phyloP scores from a whole-genome alignment of 1,140 invertebrate genomes.

The Bicyclus anynana region DNA sequence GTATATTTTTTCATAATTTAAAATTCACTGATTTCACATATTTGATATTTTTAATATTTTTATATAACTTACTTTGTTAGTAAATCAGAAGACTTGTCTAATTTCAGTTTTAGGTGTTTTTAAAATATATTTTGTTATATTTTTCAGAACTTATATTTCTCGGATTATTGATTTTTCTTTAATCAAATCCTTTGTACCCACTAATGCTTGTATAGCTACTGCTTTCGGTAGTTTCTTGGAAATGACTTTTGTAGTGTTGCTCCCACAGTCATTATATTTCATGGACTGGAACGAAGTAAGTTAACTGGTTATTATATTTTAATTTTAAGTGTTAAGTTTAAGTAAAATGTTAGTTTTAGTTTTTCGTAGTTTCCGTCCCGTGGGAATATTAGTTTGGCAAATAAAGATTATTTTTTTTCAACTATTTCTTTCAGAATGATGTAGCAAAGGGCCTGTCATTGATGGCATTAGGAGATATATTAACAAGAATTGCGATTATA shows the following conservation, averaged over 20 bases:
- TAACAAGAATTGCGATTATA: slow-evolving; percentile 40
- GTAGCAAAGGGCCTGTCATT: slow-evolving; percentile 38
- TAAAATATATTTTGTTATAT: not conserved
- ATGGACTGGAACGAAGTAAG: slow-evolving; percentile 45
- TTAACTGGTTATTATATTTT: not conserved
- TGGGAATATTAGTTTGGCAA: no score
- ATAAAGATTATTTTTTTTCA: not conserved
- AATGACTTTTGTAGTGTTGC: slow-evolving; percentile 65
- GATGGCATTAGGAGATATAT: slow-evolving; percentile 39
- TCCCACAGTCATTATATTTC: slow-evolving; percentile 43
- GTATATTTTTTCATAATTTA: no score
- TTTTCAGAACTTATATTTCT: not conserved
- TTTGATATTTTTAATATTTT: no score
- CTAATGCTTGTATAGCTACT: slow-evolving; percentile 77
- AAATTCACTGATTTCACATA: no score
- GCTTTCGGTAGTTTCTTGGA: slow-evolving; percentile 70
- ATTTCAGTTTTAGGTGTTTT: not conserved
- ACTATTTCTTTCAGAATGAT: slow-evolving; percentile 19
- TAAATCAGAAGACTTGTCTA: no score
- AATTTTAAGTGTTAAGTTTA: no score
- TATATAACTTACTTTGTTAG: no score
- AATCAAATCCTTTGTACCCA: slow-evolving; percentile 22
- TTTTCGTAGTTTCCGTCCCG: no score
- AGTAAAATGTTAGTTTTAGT: no score
- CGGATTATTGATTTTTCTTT: slow-evolving; percentile 8